Conservation (phyloP, 2,113 vertebrate species). For the Tenebrosternarchus preto region DNA sequence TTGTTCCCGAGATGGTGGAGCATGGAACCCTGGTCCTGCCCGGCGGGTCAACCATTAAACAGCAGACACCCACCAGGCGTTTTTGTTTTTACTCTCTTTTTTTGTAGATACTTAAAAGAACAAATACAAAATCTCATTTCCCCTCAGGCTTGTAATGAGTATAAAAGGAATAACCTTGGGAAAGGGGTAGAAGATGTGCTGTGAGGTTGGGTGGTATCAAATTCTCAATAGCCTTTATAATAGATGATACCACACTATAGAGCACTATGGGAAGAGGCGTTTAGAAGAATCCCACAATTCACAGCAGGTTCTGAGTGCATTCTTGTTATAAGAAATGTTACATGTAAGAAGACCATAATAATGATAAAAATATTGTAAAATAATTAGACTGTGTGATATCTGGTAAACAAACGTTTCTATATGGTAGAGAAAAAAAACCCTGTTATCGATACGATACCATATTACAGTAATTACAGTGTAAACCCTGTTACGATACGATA, state of each 20-base stretch:
- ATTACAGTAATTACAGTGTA: not conserved
- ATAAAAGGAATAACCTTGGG: not conserved
- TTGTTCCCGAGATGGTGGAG: not conserved
- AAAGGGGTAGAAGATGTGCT: not conserved
- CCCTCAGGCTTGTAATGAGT: not conserved
- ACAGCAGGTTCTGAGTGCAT: too few relatives aligned
- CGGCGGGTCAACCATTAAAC: conserved; percentile 8
- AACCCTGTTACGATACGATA: not conserved
- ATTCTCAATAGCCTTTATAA: not conserved
- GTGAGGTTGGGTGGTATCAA: not conserved
- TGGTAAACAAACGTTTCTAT: too few relatives aligned
- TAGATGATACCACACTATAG: conserved; percentile 5
- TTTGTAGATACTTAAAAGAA: conserved; percentile 11
- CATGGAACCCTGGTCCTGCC: not conserved
- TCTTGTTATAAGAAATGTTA: too few relatives aligned
- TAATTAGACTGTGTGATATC: not conserved
- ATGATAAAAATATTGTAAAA: not conserved
- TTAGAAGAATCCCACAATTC: not conserved
- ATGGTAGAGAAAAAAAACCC: not conserved
- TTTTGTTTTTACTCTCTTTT: not conserved
- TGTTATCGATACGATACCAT: not conserved
- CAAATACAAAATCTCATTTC: conserved; percentile 3
- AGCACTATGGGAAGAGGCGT: not conserved
- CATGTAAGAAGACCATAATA: not conserved
- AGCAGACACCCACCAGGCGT: not conserved